Percentiles rank a stretch among this genome's conserved stretches.
Conservation (phyloP, 2,797 vertebrate genomes). For the Lophotriccus pileatus region DNA sequence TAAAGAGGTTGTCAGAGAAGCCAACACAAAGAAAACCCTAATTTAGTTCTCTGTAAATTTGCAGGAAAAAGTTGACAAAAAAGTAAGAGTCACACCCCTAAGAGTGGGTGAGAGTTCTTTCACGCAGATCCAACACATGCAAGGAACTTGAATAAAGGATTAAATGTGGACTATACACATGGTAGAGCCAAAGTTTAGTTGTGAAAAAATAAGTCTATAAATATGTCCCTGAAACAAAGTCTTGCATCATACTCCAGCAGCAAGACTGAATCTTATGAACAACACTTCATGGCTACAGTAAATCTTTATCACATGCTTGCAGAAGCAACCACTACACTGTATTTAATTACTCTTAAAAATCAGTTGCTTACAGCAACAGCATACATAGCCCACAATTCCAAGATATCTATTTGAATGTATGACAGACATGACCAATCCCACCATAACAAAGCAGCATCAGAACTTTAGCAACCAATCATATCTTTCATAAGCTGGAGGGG, state of each 20-base stretch:
- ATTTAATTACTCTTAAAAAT: neutral
- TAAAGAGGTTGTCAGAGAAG: neutral
- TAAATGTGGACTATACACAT: neutral
- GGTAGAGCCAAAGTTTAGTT: neutral
- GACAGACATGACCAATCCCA: neutral
- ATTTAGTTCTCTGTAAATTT: neutral
- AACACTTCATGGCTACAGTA: neutral
- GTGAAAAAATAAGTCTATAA: neutral
- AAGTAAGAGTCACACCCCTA: neutral
- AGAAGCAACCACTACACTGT: neutral
- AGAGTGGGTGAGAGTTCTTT: neutral
- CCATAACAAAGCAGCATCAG: neutral
- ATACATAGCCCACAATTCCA: neutral
- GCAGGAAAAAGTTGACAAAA: neutral
- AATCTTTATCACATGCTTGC: neutral
- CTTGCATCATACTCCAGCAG: neutral
- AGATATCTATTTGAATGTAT: neutral
- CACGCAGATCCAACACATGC: neutral
- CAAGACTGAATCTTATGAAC: neutral
- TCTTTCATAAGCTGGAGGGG: neutral
- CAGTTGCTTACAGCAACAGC: neutral
- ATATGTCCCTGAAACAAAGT: neutral
- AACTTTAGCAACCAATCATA: neutral
- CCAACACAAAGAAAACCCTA: neutral
- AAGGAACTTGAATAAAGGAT: neutral